phyloP scores from a whole-genome alignment of 2,797 vertebrate genomes.

The Peromyscus melanophrys region DNA sequence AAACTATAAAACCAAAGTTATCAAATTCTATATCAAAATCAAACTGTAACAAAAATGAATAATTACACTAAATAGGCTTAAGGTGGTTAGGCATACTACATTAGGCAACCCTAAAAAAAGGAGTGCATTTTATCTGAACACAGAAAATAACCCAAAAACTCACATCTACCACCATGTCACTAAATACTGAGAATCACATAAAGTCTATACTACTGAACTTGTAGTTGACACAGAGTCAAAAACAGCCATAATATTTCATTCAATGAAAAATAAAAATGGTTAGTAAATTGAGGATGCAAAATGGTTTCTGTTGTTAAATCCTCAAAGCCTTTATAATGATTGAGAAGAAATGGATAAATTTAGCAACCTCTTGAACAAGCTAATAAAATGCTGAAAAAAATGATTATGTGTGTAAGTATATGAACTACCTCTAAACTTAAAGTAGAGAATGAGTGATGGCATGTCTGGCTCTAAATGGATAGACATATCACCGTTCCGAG shows the following conservation, averaged over 20 bases:
- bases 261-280: neutral
- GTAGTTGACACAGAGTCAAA: neutral
- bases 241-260: neutral
- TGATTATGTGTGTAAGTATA: neutral
- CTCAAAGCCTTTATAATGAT: neutral
- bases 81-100: neutral
- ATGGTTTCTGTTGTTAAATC: neutral
- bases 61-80: neutral
- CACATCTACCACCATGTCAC: neutral
- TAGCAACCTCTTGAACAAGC: neutral
- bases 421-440: neutral
- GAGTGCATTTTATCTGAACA: neutral
- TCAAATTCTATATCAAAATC: neutral
- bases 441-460: neutral
- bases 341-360: neutral
- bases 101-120: neutral
- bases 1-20: neutral
- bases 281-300: neutral
- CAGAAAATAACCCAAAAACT: neutral
- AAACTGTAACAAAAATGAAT: neutral
- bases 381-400: constrained; percentile 36
- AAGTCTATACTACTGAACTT: neutral
- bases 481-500: neutral
- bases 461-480: neutral
- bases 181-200: neutral